Evolutionary conservation across 2,113 vertebrate species (phyloP).

Genomic region (Larimichthys crocea): DNA sequence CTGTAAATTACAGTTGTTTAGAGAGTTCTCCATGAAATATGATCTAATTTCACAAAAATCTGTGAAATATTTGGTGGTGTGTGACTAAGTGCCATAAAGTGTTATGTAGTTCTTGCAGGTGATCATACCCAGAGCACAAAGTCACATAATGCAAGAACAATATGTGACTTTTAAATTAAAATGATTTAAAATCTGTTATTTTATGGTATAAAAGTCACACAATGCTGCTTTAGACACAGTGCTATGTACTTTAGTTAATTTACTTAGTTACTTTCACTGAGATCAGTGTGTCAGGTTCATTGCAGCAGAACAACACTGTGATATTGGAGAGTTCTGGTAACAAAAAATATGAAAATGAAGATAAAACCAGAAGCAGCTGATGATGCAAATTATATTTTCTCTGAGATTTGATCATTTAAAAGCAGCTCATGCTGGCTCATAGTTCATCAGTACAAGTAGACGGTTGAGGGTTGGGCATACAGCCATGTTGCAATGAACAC

Average conservation of each 20-base stretch:
- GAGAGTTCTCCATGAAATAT: too few species aligned
- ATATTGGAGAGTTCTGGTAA: neutral
- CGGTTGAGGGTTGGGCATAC: neutral
- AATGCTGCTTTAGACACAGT: too few species aligned
- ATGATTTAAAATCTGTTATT: too few species aligned
- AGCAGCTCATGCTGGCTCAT: neutral
- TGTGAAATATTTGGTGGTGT: too few species aligned
- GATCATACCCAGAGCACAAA: too few species aligned
- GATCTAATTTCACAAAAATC: too few species aligned
- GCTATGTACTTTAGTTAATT: neutral
- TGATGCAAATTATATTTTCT: neutral
- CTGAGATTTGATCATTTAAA: neutral
- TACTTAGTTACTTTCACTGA: neutral
- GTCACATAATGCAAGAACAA: too few species aligned
- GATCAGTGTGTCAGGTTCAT: neutral
- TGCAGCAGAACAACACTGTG: neutral
- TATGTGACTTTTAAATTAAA: too few species aligned
- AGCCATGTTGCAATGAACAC: slow-evolving; percentile 17
- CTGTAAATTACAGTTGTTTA: too few species aligned
- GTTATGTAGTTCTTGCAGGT: too few species aligned
- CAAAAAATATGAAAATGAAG: neutral
- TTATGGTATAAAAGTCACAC: too few species aligned
- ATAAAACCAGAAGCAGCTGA: neutral
- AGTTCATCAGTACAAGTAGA: neutral
- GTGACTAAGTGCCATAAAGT: too few species aligned